Conservation (phyloP, 2,888 invertebrate species). For the Lissonota sp. region DNA sequence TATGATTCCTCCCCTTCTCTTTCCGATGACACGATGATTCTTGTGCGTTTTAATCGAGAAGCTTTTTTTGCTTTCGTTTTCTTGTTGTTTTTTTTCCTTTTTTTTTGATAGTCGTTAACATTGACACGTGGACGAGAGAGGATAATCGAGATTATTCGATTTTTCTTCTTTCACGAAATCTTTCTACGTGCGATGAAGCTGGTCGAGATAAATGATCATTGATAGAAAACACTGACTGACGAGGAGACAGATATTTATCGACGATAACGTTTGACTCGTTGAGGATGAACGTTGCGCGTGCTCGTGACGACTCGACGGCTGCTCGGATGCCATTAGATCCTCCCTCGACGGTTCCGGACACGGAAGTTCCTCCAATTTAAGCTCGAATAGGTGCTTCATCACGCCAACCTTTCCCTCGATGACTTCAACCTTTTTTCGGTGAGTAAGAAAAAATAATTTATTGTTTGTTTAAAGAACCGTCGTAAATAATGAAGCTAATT, state of each 20-base stretch:
- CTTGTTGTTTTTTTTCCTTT: constrained; percentile 5
- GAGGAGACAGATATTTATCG: constrained; percentile 65
- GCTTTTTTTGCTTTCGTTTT: constrained; percentile 9
- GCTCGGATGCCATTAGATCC: constrained; percentile 82
- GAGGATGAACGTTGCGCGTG: constrained; percentile 76
- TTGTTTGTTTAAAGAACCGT: too few species aligned
- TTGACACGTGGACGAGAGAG: constrained; percentile 33
- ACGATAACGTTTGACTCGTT: constrained; percentile 76
- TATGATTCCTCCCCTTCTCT: constrained; percentile 1
- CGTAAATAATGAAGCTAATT: too few species aligned
- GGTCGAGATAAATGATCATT: constrained; percentile 66
- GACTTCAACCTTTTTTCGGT: constrained; percentile 69
- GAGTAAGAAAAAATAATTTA: neutral
- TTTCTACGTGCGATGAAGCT: constrained; percentile 78
- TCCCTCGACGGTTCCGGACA: constrained; percentile 80
- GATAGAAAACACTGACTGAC: constrained; percentile 67
- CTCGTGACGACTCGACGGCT: constrained; percentile 79
- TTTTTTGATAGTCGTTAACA: neutral
- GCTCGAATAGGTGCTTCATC: constrained; percentile 77
- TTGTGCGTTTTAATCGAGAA: constrained; percentile 57
- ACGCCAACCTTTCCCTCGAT: constrained; percentile 77
- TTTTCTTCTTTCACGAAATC: constrained; percentile 10
- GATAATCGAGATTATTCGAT: constrained; percentile 20
- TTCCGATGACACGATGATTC: neutral
- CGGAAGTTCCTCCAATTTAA: constrained; percentile 79